These are phyloP conservation scores for Helogale parvula DNA, from an alignment of 2,113 vertebrate genomes.

Conservation along the genomic window DNA sequence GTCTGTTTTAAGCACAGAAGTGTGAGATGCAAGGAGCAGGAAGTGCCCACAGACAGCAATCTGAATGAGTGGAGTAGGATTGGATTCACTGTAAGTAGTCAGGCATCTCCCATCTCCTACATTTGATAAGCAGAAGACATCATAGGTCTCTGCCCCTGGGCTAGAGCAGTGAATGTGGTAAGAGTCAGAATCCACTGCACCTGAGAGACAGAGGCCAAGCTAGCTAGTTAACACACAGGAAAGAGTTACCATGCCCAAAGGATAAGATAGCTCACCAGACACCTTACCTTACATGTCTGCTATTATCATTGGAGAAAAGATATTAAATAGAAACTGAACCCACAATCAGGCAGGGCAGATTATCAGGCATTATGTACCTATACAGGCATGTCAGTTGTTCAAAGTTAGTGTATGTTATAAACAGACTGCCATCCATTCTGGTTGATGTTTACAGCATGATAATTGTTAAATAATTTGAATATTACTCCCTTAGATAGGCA, in stretches of 20 bases:
- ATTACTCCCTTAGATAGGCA: not conserved
- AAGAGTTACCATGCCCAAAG: not conserved
- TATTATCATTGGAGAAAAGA: not conserved
- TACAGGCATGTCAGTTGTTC: not conserved
- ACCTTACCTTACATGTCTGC: not conserved
- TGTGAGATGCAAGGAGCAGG: not conserved
- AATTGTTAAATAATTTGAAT: constrained; percentile 19
- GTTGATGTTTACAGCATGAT: not conserved
- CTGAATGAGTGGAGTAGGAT: not conserved
- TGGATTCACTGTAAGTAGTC: not conserved
- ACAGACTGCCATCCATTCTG: not conserved
- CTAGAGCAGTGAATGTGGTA: not conserved
- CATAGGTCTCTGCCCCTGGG: not conserved
- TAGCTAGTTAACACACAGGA: not conserved
- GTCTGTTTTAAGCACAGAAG: constrained; percentile 8
- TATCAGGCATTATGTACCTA: not conserved
- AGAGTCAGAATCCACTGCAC: not conserved
- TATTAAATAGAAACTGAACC: not conserved
- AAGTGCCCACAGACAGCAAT: not conserved
- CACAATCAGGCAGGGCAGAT: not conserved
- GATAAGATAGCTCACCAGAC: not conserved
- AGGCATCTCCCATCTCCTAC: not conserved
- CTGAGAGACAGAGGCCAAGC: not conserved
- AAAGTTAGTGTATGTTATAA: not conserved
- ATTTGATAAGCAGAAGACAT: not conserved